Evolutionary conservation across 2,888 invertebrate genomes (phyloP).

Genomic region (Pachycephus smyrnensis): DNA sequence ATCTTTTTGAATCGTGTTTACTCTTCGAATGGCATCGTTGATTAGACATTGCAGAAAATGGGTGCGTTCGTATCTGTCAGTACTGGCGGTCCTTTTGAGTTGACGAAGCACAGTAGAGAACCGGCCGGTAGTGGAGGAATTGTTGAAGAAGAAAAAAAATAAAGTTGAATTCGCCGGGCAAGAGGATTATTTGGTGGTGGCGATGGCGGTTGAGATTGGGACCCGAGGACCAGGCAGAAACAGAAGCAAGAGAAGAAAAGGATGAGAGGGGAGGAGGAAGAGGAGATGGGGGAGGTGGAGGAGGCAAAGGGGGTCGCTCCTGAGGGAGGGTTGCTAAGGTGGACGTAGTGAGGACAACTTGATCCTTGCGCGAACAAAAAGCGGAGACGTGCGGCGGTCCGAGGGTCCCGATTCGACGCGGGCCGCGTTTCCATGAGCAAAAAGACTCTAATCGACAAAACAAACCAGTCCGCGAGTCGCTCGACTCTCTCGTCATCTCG

Average conservation of each 20-base stretch:
- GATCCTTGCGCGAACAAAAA: slow-evolving; percentile 24
- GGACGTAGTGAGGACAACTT: slow-evolving; percentile 21
- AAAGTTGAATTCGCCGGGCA: background rate
- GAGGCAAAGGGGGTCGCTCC: background rate
- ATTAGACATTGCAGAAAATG: background rate
- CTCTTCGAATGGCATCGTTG: background rate
- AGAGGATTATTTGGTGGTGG: background rate
- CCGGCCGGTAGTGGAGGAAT: slow-evolving; percentile 11
- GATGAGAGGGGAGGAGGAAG: background rate
- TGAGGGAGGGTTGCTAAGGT: background rate
- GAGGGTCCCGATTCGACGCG: slow-evolving; percentile 23
- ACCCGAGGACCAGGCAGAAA: background rate
- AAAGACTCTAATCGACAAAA: slow-evolving; percentile 2
- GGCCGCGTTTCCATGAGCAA: slow-evolving; percentile 5
- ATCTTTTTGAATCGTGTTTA: background rate
- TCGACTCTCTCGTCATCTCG: background rate
- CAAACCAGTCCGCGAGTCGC: slow-evolving; percentile 2
- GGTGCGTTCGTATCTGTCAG: background rate
- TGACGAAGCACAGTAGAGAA: slow-evolving; percentile 19
- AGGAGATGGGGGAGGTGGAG: background rate
- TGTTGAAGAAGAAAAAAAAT: background rate
- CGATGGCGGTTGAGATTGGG: background rate
- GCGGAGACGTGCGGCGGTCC: slow-evolving; percentile 24
- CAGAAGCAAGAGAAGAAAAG: slow-evolving; percentile 7
- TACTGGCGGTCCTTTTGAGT: background rate